Base-by-base conservation (phyloP, 2,888 invertebrate species). In the Crematogaster levior region DNA sequence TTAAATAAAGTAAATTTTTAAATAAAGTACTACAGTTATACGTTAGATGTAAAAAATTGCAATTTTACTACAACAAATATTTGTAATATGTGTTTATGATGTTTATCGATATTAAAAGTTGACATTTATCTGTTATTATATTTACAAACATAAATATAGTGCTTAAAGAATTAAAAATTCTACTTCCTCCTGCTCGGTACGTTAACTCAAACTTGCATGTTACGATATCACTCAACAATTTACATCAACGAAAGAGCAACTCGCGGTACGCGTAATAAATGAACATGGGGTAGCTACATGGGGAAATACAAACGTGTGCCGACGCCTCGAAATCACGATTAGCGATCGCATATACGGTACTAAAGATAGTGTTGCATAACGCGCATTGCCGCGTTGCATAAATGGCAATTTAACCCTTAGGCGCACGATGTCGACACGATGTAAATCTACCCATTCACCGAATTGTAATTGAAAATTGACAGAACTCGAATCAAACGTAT, bases 351-450 rank as follows among this genome's bases (percentile, higher is more conserved):
- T 43, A 77, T 77, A 34, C 21, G 24, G 56, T 24, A 79, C 77
- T 68, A 79, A 79, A 79, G 77, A 79, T 79, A 79, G 27, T 18
- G 40, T 79, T 79, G 77, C 77, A 79, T 79, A 79, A 79, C 77
- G 77, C 56, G 77, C 66, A 30, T n/a, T 56, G 30, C 43, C 30
- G 5, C 34, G 56, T 37, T 65, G 51, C 56, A 5, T 43, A 56
- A 43, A 68, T 68, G 24, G 56, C 77, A 79, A 79, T 79, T 79
- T 79, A 79, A 68, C 56, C 77, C 77, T 79, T 68, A 68, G 77
- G 77, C 68, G 56, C 18, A 43, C 12, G n/a, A 79, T 58, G 68
- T 79, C 68, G 77, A 68, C 77, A 79, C 68, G 68, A 79, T 56
- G 77, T 56, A 79, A 68, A 79, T 79, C 68, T 79, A 68, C 24